Conservation (phyloP, 2,113 vertebrate species). For the Geococcyx californianus region DNA sequence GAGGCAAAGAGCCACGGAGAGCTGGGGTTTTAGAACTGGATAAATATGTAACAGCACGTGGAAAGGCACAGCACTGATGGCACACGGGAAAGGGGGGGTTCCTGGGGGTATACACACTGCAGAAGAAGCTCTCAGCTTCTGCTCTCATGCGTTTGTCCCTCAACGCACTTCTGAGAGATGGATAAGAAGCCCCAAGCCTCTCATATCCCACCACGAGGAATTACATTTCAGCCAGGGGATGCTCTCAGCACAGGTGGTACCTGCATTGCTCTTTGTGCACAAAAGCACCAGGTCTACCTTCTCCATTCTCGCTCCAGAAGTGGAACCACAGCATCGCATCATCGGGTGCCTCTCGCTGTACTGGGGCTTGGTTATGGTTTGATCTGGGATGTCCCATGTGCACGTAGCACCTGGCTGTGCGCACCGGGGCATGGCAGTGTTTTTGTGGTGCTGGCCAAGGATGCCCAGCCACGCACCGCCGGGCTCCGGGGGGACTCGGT, state of each 20-base stretch:
- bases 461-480: rapidly evolving
- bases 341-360: too few species aligned
- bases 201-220: not conserved
- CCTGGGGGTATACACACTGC: not conserved
- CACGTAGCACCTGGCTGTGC: rapidly evolving
- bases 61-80: not conserved
- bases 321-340: rapidly evolving
- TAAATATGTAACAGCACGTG: not conserved
- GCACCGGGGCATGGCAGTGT: rapidly evolving
- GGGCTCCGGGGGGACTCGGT: not conserved
- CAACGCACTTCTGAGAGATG: rapidly evolving
- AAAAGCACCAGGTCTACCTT: not conserved
- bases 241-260: not conserved
- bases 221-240: not conserved
- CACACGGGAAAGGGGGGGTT: not conserved
- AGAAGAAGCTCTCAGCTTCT: not conserved
- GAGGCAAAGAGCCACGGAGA: not conserved
- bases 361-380: rapidly evolving
- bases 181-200: rapidly evolving
- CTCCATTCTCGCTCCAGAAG: rapidly evolving
- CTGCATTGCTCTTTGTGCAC: rapidly evolving
- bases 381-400: rapidly evolving
- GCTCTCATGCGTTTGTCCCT: not conserved
- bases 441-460: rapidly evolving
- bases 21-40: not conserved